A percentile compares a stretch with the other conserved stretches of the same genome.
phyloP scores from a whole-genome alignment of 2,797 vertebrate species.

The Mastacembelus armatus region DNA sequence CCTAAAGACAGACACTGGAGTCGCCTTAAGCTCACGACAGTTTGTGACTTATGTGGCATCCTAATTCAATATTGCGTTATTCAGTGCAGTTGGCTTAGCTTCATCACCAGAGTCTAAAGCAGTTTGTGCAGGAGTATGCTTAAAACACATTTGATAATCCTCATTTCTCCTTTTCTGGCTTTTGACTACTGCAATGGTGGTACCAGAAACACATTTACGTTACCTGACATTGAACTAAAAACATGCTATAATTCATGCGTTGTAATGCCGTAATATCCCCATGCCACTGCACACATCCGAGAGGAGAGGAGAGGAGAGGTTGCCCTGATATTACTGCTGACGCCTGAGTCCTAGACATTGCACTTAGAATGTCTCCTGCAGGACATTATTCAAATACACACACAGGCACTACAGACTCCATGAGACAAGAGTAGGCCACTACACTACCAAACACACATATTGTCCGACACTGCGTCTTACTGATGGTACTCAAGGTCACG shows the following conservation, averaged over 20 bases:
- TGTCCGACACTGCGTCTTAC: slow-evolving; percentile 45
- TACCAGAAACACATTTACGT: slow-evolving; percentile 37
- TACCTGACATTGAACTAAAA: slow-evolving; percentile 72
- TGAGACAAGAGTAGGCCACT: slow-evolving; percentile 61
- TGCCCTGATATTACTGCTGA: slow-evolving; percentile 82
- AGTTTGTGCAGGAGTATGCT: slow-evolving; percentile 16
- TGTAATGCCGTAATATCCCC: slow-evolving; percentile 75
- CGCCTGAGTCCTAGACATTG: slow-evolving; percentile 79
- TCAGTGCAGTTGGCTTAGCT: slow-evolving; percentile 54
- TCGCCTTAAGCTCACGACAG: slow-evolving; percentile 43
- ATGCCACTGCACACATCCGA: slow-evolving; percentile 69
- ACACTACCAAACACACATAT: slow-evolving; percentile 43
- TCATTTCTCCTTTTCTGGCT: slow-evolving; percentile 24
- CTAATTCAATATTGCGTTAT: slow-evolving; percentile 49
- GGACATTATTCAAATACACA: slow-evolving; percentile 84
- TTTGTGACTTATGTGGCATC: slow-evolving; percentile 50
- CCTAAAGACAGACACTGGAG: slow-evolving; percentile 41
- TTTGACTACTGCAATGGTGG: slow-evolving; percentile 50
- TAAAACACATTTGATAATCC: slow-evolving; percentile 43
- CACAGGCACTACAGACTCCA: slow-evolving; percentile 59
- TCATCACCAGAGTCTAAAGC: slow-evolving; percentile 48
- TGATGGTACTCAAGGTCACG: slow-evolving; percentile 70
- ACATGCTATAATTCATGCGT: slow-evolving; percentile 69
- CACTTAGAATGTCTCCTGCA: slow-evolving; percentile 82
- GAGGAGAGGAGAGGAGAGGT: slow-evolving; percentile 65